These are phyloP conservation scores for Zootermopsis nevadensis DNA, from an alignment of 2,888 invertebrate species.

Conservation along the genomic window DNA sequence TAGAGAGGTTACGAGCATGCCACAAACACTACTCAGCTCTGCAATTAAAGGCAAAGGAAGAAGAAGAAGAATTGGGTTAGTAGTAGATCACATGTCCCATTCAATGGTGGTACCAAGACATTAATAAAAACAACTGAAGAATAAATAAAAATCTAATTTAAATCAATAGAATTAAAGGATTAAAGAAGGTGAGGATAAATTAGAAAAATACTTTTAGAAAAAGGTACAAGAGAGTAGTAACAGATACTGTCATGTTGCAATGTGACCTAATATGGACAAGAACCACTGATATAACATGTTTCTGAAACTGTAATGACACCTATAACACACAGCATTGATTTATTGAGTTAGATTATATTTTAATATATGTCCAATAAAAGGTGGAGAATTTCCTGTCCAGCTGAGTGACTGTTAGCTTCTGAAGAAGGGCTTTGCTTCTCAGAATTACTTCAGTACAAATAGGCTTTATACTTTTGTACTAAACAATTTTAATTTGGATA, in stretches of 20 bases:
- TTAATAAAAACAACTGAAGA: background rate
- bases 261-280: background rate
- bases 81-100: background rate
- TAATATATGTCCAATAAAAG: too few relatives aligned
- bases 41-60: constrained; percentile 21
- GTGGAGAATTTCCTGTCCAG: too few relatives aligned
- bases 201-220: background rate
- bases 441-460: too few relatives aligned
- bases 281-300: background rate
- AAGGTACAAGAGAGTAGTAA: background rate
- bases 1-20: constrained; percentile 15
- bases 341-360: too few relatives aligned
- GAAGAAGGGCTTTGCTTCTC: too few relatives aligned
- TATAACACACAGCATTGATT: too few relatives aligned
- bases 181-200: background rate
- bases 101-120: constrained; percentile 34
- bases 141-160: background rate
- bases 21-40: constrained; percentile 34
- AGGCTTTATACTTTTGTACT: too few relatives aligned
- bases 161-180: background rate
- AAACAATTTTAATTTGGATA: too few relatives aligned
- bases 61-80: background rate
- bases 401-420: too few relatives aligned
- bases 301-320: too few relatives aligned
- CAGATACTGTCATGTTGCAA: background rate